phyloP scores from a whole-genome alignment of 2,113 vertebrate species.

The Camelus dromedarius region DNA sequence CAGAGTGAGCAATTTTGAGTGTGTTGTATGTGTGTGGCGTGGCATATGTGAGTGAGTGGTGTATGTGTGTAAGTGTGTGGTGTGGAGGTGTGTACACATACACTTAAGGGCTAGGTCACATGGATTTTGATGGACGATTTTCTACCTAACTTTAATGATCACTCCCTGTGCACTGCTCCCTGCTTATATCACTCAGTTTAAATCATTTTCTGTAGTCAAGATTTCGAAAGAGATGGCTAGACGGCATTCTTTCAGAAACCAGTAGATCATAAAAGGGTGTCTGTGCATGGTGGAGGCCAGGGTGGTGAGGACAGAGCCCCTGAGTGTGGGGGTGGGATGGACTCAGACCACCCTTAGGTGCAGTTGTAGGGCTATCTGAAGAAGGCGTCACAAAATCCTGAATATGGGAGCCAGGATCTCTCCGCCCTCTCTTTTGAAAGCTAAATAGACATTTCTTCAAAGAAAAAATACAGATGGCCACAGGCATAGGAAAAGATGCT shows the following conservation, averaged over 20 bases:
- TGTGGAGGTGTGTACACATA: not conserved
- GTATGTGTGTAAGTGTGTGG: not conserved
- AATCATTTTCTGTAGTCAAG: not conserved
- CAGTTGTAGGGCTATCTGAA: not conserved
- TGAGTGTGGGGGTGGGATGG: not conserved
- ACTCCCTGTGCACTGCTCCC: fast-evolving
- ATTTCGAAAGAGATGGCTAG: not conserved
- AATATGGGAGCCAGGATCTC: fast-evolving
- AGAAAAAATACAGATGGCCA: no score
- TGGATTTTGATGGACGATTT: not conserved
- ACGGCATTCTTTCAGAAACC: not conserved
- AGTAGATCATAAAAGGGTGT: not conserved
- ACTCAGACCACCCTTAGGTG: no score
- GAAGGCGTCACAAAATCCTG: not conserved
- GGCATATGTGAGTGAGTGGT: not conserved
- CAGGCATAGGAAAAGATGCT: no score
- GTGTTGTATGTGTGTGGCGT: not conserved
- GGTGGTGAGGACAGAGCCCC: not conserved
- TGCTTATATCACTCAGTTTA: not conserved
- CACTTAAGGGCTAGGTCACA: not conserved
- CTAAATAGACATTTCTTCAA: no score
- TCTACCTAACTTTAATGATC: not conserved
- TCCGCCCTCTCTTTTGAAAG: not conserved
- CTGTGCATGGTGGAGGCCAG: fast-evolving
- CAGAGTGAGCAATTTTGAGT: not conserved